These are phyloP conservation scores for Chymomyza procnemis DNA, from an alignment of 2,888 invertebrate species.

Conservation along the genomic window DNA sequence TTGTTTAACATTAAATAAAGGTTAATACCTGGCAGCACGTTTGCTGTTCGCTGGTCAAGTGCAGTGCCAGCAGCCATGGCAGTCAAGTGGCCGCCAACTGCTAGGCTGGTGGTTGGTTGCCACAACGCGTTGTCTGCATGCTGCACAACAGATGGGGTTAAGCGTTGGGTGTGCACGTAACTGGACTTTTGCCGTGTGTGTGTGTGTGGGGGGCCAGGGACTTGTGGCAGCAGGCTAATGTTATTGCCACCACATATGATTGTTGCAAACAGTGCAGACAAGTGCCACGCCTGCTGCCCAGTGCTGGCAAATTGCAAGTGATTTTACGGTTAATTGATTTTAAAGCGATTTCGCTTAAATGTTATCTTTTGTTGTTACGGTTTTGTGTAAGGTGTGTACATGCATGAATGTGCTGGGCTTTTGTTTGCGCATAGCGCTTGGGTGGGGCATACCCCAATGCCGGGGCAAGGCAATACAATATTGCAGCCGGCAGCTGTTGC, in stretches of 20 bases:
- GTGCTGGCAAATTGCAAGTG: conserved; percentile 69
- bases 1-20: conserved; percentile 71
- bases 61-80: neutral
- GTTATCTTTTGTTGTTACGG: conserved; percentile 49
- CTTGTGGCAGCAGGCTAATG: conserved; percentile 47
- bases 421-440: neutral
- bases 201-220: neutral
- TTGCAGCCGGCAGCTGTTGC: neutral
- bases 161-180: too few species aligned
- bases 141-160: neutral
- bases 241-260: conserved; percentile 68
- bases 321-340: conserved; percentile 78
- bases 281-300: neutral
- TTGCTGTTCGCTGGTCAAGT: neutral
- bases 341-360: conserved; percentile 76
- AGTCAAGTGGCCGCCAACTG: neutral
- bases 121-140: neutral
- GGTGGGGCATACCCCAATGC: too few species aligned
- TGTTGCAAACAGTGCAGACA: conserved; percentile 31
- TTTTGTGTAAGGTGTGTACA: neutral
- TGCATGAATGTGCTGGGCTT: neutral
- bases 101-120: conserved; percentile 14
- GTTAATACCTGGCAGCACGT: conserved; percentile 72
- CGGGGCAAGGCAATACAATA: neutral
- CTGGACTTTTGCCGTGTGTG: too few species aligned